Conservation (phyloP, 2,113 vertebrate species). For the Limanda limanda region DNA sequence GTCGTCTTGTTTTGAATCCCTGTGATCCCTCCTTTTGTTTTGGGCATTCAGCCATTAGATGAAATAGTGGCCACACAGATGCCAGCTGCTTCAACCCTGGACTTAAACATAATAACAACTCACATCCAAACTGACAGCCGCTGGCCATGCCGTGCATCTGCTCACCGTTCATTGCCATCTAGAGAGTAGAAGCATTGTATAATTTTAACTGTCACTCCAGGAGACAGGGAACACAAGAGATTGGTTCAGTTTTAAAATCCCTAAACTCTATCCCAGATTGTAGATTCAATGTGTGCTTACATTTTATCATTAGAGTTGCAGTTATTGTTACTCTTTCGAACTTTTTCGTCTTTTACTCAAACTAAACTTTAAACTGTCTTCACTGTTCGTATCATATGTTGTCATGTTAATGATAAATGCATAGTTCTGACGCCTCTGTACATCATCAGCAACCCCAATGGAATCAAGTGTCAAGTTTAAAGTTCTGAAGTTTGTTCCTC, state of each 20-base stretch:
- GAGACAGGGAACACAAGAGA: background rate
- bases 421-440: background rate
- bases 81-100: slow-evolving; percentile 34
- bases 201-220: slow-evolving; percentile 27
- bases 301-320: background rate
- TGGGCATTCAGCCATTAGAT: slow-evolving; percentile 8
- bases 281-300: slow-evolving; percentile 3
- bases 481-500: background rate
- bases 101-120: slow-evolving; percentile 15
- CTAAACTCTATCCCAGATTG: background rate
- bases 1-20: slow-evolving; percentile 27
- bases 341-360: background rate
- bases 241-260: background rate
- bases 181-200: slow-evolving; percentile 9
- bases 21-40: slow-evolving; percentile 40
- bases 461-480: background rate
- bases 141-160: slow-evolving; percentile 44
- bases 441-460: background rate
- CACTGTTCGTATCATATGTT: no score
- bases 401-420: background rate
- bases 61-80: slow-evolving; percentile 36
- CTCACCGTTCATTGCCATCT: background rate
- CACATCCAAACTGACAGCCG: slow-evolving; percentile 17
- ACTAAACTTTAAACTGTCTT: background rate
- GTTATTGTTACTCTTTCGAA: no score